Base-by-base conservation (phyloP, 2,113 vertebrate species). In the Tragulus kanchil region DNA sequence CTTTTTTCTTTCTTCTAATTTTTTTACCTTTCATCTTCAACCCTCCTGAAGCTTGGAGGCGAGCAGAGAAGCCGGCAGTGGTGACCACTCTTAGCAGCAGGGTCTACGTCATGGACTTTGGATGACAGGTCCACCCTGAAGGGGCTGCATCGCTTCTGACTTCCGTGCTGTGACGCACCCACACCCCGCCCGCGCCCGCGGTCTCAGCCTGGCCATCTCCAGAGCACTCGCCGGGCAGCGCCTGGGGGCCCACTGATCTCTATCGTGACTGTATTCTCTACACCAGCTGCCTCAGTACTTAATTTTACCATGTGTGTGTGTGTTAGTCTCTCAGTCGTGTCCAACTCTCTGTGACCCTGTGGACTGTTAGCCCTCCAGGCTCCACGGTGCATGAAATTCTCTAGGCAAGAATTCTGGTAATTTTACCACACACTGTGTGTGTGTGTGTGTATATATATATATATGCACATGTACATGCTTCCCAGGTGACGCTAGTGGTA, bases 1-100 rank as follows among this genome's bases (percentile, higher is more conserved):
- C 96, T 95, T 95, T 5, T 15, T 77, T 50, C 13, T 0, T 54
- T 54, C 8, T 28, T 31, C n/a, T 67, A n/a, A 4, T 78, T 31
- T 9, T 78, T 78, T 54, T 50, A 75, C 75, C 82, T 42, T 94
- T 98, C 86, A 96, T 96, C 96, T 98, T 92, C 93, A 89, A 84
- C 16, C 88, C 85, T 97, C 94, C 78, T 95, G 78, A 56, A 71
- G 28, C 95, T 95, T 95, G 81, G 61, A 77, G 78, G 71, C 79
- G 52, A 93, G 25, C 78, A 59, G 95, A 28, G 61, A 62, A 95
- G 8, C 31, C 13, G 23, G 6, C 26, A 52, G 6, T 62, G 31
- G 13, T 17, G 17, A 28, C 9, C 45, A 4, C 3, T 36, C 9
- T 87, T 14, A 77, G 61, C n/a, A 86, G 58, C 31, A 67, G 50